Percentiles rank a stretch among this genome's conserved stretches.
These are phyloP conservation scores for Poeciliopsis prolifica DNA, from an alignment of 2,113 vertebrate genomes.

Conservation along the genomic window DNA sequence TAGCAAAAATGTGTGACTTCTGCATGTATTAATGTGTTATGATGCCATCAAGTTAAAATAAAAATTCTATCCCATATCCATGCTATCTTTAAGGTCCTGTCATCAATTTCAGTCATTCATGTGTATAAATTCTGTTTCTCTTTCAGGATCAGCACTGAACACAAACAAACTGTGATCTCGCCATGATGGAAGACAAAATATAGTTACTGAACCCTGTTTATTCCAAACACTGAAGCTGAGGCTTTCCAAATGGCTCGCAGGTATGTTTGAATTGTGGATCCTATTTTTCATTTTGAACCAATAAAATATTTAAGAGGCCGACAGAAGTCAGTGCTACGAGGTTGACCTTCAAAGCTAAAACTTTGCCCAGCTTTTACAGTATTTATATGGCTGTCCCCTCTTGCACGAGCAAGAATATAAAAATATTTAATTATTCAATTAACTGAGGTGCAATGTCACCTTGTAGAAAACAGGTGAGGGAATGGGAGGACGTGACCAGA, in stretches of 20 bases:
- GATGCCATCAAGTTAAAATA: neutral
- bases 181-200: conserved; percentile 15
- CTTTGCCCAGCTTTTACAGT: conserved; percentile 74
- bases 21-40: too few species aligned
- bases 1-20: too few species aligned
- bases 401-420: conserved; percentile 69
- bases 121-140: conserved; percentile 15
- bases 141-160: conserved; percentile 12
- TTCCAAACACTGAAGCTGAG: conserved; percentile 49
- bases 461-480: conserved; percentile 61
- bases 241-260: conserved; percentile 66
- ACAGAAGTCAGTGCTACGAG: conserved; percentile 58
- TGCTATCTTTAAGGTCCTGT: neutral
- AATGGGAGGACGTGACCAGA: conserved; percentile 37
- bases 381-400: conserved; percentile 73
- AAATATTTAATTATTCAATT: conserved; percentile 82
- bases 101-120: conserved; percentile 6
- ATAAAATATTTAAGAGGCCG: conserved; percentile 81
- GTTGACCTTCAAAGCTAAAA: conserved; percentile 77
- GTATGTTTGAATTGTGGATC: conserved; percentile 75
- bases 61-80: neutral
- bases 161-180: conserved; percentile 37
- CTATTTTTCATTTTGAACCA: conserved; percentile 77
- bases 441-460: conserved; percentile 77
- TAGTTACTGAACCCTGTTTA: conserved; percentile 17